A percentile compares a stretch with the other conserved stretches of the same genome.
phyloP scores from a whole-genome alignment of 2,113 vertebrate species.

The Lathamus discolor region DNA sequence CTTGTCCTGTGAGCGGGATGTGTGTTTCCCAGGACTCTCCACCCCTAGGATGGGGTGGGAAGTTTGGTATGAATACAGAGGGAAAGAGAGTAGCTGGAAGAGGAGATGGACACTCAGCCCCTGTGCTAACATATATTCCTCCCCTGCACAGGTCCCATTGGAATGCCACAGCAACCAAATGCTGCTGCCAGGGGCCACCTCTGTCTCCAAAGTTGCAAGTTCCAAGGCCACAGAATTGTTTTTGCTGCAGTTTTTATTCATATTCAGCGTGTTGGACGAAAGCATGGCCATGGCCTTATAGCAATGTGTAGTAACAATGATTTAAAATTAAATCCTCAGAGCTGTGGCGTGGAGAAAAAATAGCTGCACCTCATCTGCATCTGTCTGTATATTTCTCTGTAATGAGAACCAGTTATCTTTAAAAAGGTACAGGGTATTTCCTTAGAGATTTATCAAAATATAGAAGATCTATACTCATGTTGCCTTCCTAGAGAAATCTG shows the following conservation, averaged over 20 bases:
- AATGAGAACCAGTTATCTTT: background rate
- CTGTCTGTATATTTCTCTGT: background rate
- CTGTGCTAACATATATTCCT: background rate
- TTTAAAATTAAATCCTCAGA: background rate
- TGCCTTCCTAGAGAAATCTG: background rate
- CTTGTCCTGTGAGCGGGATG: background rate
- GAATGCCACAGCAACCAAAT: background rate
- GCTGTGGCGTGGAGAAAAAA: background rate
- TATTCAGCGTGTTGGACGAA: background rate
- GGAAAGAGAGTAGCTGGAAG: background rate
- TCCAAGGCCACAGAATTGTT: background rate
- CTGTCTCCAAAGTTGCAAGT: background rate
- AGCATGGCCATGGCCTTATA: background rate
- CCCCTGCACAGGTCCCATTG: rapidly evolving
- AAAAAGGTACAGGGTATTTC: background rate
- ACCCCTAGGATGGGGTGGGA: background rate
- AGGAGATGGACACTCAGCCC: background rate
- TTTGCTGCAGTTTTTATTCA: background rate
- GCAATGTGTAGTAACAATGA: background rate
- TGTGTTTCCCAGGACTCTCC: background rate
- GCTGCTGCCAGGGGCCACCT: background rate
- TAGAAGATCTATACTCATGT: background rate
- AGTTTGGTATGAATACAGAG: rapidly evolving
- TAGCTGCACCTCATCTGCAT: background rate
- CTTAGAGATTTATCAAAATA: background rate